Base-by-base conservation (phyloP, 2,113 vertebrate genomes). In the Oreochromis niloticus region DNA sequence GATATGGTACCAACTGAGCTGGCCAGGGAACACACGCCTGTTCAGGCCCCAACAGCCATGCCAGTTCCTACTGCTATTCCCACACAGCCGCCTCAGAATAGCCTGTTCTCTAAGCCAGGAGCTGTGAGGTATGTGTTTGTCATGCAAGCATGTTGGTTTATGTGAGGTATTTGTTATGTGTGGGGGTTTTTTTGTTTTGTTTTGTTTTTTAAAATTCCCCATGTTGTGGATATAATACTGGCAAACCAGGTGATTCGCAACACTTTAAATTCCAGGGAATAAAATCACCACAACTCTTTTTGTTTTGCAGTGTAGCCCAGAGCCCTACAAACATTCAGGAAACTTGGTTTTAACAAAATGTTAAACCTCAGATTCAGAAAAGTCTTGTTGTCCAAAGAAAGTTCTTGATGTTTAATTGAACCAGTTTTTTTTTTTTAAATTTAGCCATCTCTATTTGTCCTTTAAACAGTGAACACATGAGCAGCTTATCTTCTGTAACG, bases 21-120 rank as follows among this genome's bases (percentile, higher is more conserved):
- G 5, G 52, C 73, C 88, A 94, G 92, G 55, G 96, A 96, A 32
- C 91, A 92, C 27, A 32, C 80, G 6, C 61, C 87, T 2, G 34
- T 85, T 48, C 78, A 92, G 32, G 86, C 56, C 12, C 63, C 82
- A 17, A 34, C 82, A 16, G 5, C 84, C 46, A 85, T 94, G 71
- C 4, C 92, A 52, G 57, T 88, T 68, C 56, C 91, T 6, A 16
- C 82, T 2, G 46, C 88, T 46, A 86, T 88, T 63, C 46, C 93
- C 46, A 83, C 88, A 36, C 91, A 94, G 83, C 95, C 95, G 68
- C 78, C 92, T 55, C 96, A 96, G 94, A 97, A 94, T 95, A 98
- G 94, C 95, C 95, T 98, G 86, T 99, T 98, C 95, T 97, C 97
- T 6, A 98, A 98, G 92, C 95, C 97, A 86, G 93, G 97, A 91